A percentile compares a stretch with the other conserved stretches of the same genome.
Evolutionary conservation across 2,113 vertebrate genomes (phyloP).

Genomic region (Macheiramphus alcinus): DNA sequence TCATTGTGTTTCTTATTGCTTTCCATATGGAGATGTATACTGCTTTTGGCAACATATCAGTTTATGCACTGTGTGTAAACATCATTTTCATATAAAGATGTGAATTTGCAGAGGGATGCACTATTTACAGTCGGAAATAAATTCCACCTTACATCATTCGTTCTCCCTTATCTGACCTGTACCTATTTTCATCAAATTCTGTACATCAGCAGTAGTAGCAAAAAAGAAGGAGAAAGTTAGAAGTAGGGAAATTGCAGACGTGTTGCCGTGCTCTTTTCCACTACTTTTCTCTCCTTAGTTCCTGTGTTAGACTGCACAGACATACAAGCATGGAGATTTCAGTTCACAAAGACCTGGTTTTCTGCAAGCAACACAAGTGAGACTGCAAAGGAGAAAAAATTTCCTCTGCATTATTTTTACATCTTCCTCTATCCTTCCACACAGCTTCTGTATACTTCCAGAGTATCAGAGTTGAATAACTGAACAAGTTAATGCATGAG

Average conservation of each 20-base stretch:
- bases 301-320: neutral
- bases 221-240: neutral
- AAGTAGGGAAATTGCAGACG: neutral
- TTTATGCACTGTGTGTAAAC: neutral
- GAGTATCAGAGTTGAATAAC: neutral
- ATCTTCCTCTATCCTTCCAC: neutral
- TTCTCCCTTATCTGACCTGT: neutral
- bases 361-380: neutral
- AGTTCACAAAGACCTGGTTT: neutral
- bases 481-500: neutral
- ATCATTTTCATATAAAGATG: neutral
- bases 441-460: neutral
- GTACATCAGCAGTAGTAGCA: neutral
- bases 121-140: neutral
- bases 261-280: neutral
- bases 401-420: neutral
- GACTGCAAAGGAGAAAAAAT: neutral
- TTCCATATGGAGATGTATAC: neutral
- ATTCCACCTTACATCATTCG: neutral
- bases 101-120: neutral
- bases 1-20: neutral
- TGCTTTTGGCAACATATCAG: neutral
- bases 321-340: neutral
- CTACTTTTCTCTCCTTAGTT: neutral
- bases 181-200: neutral